Evolutionary conservation across 2,113 vertebrate genomes (phyloP).

Genomic region (Pavo muticus): DNA sequence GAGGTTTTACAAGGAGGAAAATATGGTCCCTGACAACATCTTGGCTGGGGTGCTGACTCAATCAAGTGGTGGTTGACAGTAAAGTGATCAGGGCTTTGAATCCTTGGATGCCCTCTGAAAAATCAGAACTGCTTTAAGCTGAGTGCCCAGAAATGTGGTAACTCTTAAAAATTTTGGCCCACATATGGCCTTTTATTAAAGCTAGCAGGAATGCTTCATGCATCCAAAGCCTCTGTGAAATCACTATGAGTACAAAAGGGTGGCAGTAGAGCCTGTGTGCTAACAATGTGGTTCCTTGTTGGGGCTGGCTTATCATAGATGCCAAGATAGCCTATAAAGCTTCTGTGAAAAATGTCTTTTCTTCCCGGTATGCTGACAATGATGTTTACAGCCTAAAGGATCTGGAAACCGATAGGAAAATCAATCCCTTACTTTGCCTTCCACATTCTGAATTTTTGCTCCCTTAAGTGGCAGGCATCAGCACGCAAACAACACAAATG

Average conservation of each 20-base stretch:
- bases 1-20: neutral
- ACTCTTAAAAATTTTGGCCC: neutral
- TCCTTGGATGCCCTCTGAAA: neutral
- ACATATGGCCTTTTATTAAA: neutral
- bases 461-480: neutral
- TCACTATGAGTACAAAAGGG: neutral
- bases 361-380: neutral
- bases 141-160: neutral
- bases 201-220: neutral
- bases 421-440: neutral
- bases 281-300: neutral
- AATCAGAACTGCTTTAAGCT: neutral
- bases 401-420: neutral
- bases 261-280: neutral
- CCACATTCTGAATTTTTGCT: neutral
- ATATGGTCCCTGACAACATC: neutral
- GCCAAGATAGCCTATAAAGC: neutral
- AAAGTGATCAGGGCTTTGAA: neutral
- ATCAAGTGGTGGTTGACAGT: neutral
- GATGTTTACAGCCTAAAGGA: neutral
- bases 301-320: neutral
- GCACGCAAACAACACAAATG: neutral
- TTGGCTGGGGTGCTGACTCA: neutral
- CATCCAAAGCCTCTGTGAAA: neutral
- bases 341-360: neutral